Base-by-base conservation (phyloP, 2,888 invertebrate species). In the Eurois occulta region DNA sequence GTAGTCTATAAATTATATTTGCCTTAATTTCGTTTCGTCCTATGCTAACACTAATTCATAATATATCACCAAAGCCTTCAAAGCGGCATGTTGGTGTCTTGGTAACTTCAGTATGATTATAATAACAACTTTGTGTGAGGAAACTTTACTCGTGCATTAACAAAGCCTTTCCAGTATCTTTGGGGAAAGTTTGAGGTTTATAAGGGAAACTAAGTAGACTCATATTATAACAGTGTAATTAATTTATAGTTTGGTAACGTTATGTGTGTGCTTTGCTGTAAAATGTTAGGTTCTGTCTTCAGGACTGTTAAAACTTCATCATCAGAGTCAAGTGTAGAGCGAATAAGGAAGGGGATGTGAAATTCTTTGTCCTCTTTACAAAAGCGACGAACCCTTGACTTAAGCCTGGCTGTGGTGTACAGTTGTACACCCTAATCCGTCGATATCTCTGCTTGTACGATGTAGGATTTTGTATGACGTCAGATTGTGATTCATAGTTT, bases 121-220 rank as follows among this genome's bases (percentile, higher is more conserved):
- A 70, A 72, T 46, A 72, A 66, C 66, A 76, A 69, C 69, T 76
- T 80, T 16, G 41, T 70, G 28, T 60, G 16, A 38, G 35, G 11
- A 70, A 85, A 81, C 76, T 72, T 75, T 21, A n/a, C 58, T 69
- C 43, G 16, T 85, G 48, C 24, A 74, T 46, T 66, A 72, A 84
- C 85, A 82, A 82, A 82, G 85, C 62, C 43, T 60, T 73, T 24
- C 55, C 11, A 46, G 65, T 71, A 64, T 80, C 62, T 85, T 83
- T 72, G 43, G 38, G 18, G 60, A 52, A 80, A 76, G 35, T 85
- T 83, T 43, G 6, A 18, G 48, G 72, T 66, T 68, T 62, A 60
- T 62, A 41, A 72, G 32, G 21, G 35, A 80, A 62, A 38, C 52
- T 60, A 16, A 7, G 60, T 24, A 48, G 46, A 68, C 32, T 55